phyloP scores from a whole-genome alignment of 1,140 invertebrate species.

The Drosophila sucinea region DNA sequence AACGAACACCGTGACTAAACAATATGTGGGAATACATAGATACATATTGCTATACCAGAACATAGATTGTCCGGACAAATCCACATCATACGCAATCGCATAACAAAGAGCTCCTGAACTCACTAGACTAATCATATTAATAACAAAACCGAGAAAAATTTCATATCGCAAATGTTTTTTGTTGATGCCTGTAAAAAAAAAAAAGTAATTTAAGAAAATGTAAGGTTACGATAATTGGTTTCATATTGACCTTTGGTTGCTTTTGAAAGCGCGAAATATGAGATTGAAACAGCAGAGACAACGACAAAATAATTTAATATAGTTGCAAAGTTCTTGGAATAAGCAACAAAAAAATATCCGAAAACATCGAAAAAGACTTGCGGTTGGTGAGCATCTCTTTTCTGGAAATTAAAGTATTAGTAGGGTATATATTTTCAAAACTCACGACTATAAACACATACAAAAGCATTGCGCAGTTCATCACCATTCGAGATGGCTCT shows the following conservation, averaged over 20 bases:
- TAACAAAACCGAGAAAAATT: background rate
- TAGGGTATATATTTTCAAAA: background rate
- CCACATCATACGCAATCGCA: conserved; percentile 9
- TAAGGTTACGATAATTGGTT: background rate
- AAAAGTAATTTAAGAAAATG: background rate
- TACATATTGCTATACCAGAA: conserved; percentile 4
- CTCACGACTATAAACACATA: background rate
- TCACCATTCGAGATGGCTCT: background rate
- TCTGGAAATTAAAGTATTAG: background rate
- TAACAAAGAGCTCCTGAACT: background rate
- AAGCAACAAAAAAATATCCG: background rate
- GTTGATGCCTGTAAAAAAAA: background rate
- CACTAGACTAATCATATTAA: background rate
- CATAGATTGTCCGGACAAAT: background rate
- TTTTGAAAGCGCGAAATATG: background rate
- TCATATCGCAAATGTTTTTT: conserved; percentile 6
- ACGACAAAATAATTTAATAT: background rate
- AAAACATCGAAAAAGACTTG: conserved; percentile 2
- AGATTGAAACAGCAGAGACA: background rate
- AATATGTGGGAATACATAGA: conserved; percentile 7
- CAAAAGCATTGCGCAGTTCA: background rate
- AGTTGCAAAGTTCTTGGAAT: background rate
- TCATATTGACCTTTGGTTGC: background rate
- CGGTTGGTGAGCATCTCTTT: background rate
- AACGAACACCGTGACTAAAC: background rate